Evolutionary conservation across 2,113 vertebrate species (phyloP).

Genomic region (Murina feae): DNA sequence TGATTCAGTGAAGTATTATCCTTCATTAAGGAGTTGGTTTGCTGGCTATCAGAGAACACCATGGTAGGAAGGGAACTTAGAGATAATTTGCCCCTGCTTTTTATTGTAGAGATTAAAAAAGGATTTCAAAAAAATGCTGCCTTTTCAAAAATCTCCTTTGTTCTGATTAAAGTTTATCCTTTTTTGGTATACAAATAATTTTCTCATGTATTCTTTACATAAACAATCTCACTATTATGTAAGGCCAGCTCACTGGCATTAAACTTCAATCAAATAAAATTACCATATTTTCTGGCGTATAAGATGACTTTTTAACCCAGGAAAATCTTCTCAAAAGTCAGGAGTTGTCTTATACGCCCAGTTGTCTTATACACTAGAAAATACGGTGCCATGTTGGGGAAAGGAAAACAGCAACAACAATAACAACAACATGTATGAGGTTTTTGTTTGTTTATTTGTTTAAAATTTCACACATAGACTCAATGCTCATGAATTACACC

Average conservation of each 20-base stretch:
- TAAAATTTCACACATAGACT: not conserved
- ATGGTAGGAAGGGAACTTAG: not conserved
- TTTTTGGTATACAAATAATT: constrained; percentile 27
- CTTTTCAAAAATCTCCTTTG: constrained; percentile 51
- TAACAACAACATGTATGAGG: no score
- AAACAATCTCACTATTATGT: constrained; percentile 32
- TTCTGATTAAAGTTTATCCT: constrained; percentile 72
- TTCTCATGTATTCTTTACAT: constrained; percentile 50
- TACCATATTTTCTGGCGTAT: no score
- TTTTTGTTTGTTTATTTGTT: not conserved
- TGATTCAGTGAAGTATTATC: constrained; percentile 74
- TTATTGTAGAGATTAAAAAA: constrained; percentile 68
- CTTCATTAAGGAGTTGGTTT: constrained; percentile 72
- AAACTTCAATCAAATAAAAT: not conserved
- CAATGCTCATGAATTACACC: not conserved
- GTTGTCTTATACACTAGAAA: no score
- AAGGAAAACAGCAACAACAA: not conserved
- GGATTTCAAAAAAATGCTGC: constrained; percentile 74
- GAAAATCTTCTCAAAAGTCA: no score
- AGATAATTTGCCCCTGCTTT: constrained; percentile 48
- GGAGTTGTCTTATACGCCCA: no score
- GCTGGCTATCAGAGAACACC: constrained; percentile 30
- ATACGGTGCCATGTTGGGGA: not conserved
- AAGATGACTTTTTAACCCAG: no score
- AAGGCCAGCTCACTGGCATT: not conserved